Evolutionary conservation across 2,888 invertebrate genomes (phyloP), one percentile per base, ranked within the genome.

Genomic region (Epistrophe grossulariae): DNA sequence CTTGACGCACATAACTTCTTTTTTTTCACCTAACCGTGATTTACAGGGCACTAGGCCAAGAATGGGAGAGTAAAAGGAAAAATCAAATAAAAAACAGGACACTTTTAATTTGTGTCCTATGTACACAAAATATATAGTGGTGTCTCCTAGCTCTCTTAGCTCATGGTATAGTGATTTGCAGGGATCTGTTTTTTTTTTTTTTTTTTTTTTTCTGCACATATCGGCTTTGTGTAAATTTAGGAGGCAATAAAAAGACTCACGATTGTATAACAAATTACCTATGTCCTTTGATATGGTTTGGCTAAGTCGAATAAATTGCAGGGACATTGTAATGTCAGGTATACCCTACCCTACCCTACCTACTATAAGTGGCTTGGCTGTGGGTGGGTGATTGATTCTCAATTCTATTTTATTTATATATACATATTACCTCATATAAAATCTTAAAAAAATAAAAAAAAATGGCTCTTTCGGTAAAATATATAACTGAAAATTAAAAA

Each of bases 61-160:
- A 59, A 68, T 78, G 60, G 38, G 17, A 19, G 13, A 62, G 8
- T 17, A 24, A 55, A 15, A 45, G 57, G 19, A 60, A 60, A 45
- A 60, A 60, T 38, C 31, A 48, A 77, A 74, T 38, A 50, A 24
- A 50, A 60, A 70, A 70, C 78, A 59, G 78, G 84, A 85, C 84
- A 78, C 70, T 85, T 82, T 85, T 85, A 85, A 85, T 85, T 82
- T 85, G 82, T 82, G 70, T 77, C 80, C 84, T 77, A 40, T 70
- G 50, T 76, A 45, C 64, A 70, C 60, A 73, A 74, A 79, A 79
- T 24, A 24, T 24, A 24, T 79, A 84, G 84, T 74, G 70, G 84
- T 74, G 70, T 74, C 60, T 31, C 28, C 40, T 9, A 24, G 24
- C 31, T 62, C 60, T 70, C 70, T 60, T 62, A 70, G 79, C 83